Conservation (phyloP, 1,140 invertebrate genomes). For the Eubasilissa regina region DNA sequence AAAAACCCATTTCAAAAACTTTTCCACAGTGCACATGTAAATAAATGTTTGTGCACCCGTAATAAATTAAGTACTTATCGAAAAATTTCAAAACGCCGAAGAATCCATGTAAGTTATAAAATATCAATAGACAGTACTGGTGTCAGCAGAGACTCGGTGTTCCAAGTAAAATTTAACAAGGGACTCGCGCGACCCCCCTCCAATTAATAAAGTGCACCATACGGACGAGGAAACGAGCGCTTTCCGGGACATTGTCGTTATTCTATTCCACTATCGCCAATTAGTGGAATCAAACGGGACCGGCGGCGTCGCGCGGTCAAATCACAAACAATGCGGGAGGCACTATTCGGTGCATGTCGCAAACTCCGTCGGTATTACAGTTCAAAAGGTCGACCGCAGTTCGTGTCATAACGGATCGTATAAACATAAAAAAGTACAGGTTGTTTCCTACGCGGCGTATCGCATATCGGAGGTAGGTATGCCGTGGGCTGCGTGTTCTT, state of each 20-base stretch:
- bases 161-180: no score
- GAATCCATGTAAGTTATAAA: no score
- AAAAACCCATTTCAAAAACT: no score
- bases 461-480: no score
- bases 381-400: constrained; percentile 16
- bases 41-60: no score
- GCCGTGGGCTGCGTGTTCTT: constrained; percentile 25
- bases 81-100: no score
- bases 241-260: constrained; percentile 1
- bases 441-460: neutral
- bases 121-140: no score
- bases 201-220: no score
- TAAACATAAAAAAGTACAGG: constrained; percentile 8
- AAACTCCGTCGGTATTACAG: neutral
- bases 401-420: neutral
- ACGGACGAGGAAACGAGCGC: neutral
- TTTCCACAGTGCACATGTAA: no score
- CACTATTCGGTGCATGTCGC: neutral
- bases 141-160: no score
- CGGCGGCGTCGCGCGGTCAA: neutral
- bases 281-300: constrained; percentile 17
- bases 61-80: no score
- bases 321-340: neutral
- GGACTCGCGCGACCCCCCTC: no score
- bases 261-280: neutral